These are phyloP conservation scores for Craseonycteris thonglongyai DNA, from an alignment of 2,113 vertebrate genomes.

Conservation along the genomic window DNA sequence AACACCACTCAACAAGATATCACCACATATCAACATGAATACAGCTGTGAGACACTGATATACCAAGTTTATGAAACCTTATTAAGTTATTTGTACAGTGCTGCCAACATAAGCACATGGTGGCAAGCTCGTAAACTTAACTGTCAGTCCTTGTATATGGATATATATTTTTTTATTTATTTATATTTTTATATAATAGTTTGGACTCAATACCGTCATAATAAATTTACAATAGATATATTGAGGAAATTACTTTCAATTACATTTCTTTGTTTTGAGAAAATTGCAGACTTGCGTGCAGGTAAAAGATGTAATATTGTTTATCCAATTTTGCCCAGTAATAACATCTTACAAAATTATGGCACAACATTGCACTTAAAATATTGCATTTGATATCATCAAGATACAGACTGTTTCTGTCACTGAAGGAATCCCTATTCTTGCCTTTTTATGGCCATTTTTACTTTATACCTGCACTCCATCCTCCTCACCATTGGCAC, in stretches of 20 bases:
- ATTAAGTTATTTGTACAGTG: too few relatives aligned
- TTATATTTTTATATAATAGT: neutral
- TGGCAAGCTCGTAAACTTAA: too few relatives aligned
- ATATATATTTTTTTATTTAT: too few relatives aligned
- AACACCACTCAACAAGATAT: too few relatives aligned
- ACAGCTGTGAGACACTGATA: too few relatives aligned
- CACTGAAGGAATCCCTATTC: accelerated
- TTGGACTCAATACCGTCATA: neutral
- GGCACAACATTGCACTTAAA: neutral
- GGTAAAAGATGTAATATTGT: neutral
- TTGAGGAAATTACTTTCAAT: neutral
- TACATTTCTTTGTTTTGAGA: neutral
- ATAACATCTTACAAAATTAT: neutral
- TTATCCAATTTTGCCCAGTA: neutral
- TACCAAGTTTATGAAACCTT: too few relatives aligned
- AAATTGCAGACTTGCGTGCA: neutral
- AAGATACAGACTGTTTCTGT: neutral
- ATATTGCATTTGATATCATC: neutral
- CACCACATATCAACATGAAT: too few relatives aligned
- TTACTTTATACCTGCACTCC: neutral
- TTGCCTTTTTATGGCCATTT: accelerated
- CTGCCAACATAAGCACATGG: too few relatives aligned
- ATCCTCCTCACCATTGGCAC: neutral
- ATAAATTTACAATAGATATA: neutral
- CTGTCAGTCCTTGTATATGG: too few relatives aligned